Percentiles rank a stretch among this genome's conserved stretches.
phyloP scores from a whole-genome alignment of 2,113 vertebrate species.

The Campylomormyrus numenius region DNA sequence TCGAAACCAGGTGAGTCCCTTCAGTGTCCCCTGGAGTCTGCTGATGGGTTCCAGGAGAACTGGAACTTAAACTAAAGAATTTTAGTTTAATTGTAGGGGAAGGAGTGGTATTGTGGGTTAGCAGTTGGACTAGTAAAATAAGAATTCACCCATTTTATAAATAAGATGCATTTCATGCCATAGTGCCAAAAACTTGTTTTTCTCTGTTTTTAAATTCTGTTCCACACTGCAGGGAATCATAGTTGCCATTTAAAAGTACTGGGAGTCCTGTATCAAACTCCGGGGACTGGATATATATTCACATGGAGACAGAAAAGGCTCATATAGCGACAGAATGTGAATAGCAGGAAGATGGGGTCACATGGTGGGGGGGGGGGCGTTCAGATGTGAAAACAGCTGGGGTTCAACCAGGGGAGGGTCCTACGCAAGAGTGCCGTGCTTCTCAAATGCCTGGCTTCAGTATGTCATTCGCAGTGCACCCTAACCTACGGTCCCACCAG shows the following conservation, averaged over 20 bases:
- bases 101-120: background rate
- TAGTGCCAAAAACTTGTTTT: background rate
- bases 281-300: background rate
- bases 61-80: no score
- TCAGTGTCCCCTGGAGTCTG: background rate
- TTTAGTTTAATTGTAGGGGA: background rate
- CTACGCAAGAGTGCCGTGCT: background rate
- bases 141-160: background rate
- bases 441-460: constrained; percentile 1
- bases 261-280: background rate
- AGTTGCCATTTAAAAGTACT: background rate
- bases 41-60: background rate
- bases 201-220: background rate
- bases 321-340: background rate
- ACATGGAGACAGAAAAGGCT: background rate
- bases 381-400: background rate
- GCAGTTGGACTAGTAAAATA: background rate
- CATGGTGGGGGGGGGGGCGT: background rate
- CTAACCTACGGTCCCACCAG: background rate
- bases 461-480: background rate
- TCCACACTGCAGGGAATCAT: background rate
- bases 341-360: background rate
- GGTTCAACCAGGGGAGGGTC: background rate
- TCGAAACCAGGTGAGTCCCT: constrained; percentile 68
- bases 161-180: background rate